These are phyloP conservation scores for Phymorhynchus buccinoides DNA, from an alignment of 1,140 invertebrate genomes.

Conservation along the genomic window DNA sequence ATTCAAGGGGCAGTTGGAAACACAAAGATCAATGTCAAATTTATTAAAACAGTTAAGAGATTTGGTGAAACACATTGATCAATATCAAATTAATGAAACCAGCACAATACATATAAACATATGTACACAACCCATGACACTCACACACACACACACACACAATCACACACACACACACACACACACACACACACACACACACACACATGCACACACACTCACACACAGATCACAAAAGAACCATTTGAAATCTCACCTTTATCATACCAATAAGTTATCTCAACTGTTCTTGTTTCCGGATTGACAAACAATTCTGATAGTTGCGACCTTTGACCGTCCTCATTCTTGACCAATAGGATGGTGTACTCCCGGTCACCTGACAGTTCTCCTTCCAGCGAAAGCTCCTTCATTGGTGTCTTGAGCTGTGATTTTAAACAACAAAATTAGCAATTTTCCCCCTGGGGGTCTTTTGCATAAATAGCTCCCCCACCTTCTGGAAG, in stretches of 20 bases:
- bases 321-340: constrained; percentile 26
- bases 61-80: too few relatives aligned
- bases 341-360: constrained; percentile 5
- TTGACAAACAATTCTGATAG: constrained; percentile 36
- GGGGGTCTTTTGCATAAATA: too few relatives aligned
- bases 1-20: too few relatives aligned
- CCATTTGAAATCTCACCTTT: constrained; percentile 10
- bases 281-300: constrained; percentile 34
- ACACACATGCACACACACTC: neutral
- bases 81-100: neutral
- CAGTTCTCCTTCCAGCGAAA: constrained; percentile 33
- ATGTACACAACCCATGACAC: neutral
- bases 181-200: neutral
- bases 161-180: neutral
- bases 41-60: too few relatives aligned
- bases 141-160: neutral
- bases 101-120: neutral
- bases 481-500: too few relatives aligned
- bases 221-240: too few relatives aligned
- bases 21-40: too few relatives aligned
- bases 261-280: constrained; percentile 34
- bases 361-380: constrained; percentile 25
- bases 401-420: constrained; percentile 40
- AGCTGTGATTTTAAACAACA: constrained; percentile 20
- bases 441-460: too few relatives aligned